Evolutionary conservation across 1,140 invertebrate species (phyloP), one percentile per base, ranked within the genome.

Genomic region (Melipona quadrifasciata): DNA sequence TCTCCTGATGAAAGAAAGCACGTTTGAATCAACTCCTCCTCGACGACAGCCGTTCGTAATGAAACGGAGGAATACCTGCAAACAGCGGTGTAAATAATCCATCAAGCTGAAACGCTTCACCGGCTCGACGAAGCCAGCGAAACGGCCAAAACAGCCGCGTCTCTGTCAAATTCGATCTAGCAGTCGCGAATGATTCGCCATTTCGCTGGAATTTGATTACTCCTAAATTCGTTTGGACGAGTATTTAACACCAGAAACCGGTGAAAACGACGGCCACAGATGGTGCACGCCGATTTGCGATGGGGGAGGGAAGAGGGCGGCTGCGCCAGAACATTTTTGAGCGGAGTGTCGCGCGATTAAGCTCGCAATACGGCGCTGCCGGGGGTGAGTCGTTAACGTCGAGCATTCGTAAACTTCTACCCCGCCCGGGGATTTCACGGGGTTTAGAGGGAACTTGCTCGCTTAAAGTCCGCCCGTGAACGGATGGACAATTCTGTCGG

Each of bases 401-500:
- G 27, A 78, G 76, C 64, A 78, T 67, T 67, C 76, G 76, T 78
- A 67, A 78, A 78, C 76, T 67, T 65, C 61, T 17, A 14, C 27
- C 39, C 39, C 31, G 31, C 8, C 27, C 47, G 57, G 47, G 76
- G 76, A 78, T 78, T 78, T 53, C 21, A 34, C 12, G 10, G 76
- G 76, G 53, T 78, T 67, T 78, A 24, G 47, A 53, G 27, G 21
- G 27, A n/a, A 67, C 64, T 78, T 67, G 57, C n/a, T 34, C 75
- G 75, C 39, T 77, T 77, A 65, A 77, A 34, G 19, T 34, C 76
- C 47, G 47, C 16, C 61, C 19, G 4, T 39, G 57, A 76, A 61
- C 76, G 76, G 61, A 78, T 51, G 61, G 47, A 67, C 76, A 47
- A 76, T 76, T 76, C 57, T 21, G 76, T 78, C 76, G 47, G 67